A percentile compares a stretch with the other conserved stretches of the same genome.
Evolutionary conservation across 2,888 invertebrate genomes (phyloP).

Genomic region (Dusona sp.): DNA sequence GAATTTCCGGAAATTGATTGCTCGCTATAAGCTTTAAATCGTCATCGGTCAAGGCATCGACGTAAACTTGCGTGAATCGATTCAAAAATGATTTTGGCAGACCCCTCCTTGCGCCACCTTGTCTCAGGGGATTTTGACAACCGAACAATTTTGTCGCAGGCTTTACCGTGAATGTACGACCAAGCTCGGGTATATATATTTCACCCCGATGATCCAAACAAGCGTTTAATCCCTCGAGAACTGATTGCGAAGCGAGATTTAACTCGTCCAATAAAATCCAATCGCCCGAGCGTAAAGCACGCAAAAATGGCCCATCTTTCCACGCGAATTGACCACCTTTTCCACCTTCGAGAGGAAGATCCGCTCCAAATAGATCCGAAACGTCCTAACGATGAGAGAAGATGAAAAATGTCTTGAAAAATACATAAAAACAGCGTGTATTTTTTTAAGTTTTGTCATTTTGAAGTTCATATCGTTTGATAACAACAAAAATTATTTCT

Average conservation of each 20-base stretch:
- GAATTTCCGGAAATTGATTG: slow-evolving; percentile 88
- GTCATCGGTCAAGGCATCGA: slow-evolving; percentile 85
- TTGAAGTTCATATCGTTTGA: no score
- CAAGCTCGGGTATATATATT: slow-evolving; percentile 97
- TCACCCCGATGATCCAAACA: slow-evolving; percentile 99
- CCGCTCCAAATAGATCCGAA: slow-evolving; percentile 98
- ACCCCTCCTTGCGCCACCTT: slow-evolving; percentile 98
- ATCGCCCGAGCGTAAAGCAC: slow-evolving; percentile 95
- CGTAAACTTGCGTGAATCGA: slow-evolving; percentile 90
- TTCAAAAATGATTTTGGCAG: slow-evolving; percentile 98
- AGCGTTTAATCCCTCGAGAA: slow-evolving; percentile 99
- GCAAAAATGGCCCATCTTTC: slow-evolving; percentile 97
- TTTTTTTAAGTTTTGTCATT: no score
- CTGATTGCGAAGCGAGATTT: slow-evolving; percentile 99
- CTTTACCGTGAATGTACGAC: slow-evolving; percentile 91
- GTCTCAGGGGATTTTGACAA: slow-evolving; percentile 98
- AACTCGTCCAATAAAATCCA: slow-evolving; percentile 99
- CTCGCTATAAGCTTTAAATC: slow-evolving; percentile 87
- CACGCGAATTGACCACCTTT: slow-evolving; percentile 95
- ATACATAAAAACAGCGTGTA: background rate
- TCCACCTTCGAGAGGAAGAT: slow-evolving; percentile 96
- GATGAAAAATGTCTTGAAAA: background rate
- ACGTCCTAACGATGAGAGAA: slow-evolving; percentile 90
- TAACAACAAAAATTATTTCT: no score
- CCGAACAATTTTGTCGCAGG: slow-evolving; percentile 95